phyloP scores from a whole-genome alignment of 64 coral and sea anemone genomes.

The Montipora foliosa region DNA sequence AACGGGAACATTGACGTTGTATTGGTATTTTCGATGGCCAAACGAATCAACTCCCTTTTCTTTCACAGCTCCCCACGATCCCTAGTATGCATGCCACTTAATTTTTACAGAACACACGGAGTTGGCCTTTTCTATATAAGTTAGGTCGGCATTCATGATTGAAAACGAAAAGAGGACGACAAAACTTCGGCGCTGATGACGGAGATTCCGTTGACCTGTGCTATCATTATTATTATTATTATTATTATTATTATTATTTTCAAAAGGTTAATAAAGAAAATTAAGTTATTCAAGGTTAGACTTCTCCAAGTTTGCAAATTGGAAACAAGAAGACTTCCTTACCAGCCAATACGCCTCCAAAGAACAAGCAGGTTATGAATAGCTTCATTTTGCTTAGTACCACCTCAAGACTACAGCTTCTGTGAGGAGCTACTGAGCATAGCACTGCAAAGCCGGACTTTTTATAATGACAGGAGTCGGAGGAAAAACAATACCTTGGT shows the following conservation, averaged over 20 bases:
- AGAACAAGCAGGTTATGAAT: neutral
- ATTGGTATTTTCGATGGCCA: too few relatives aligned
- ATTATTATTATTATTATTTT: too few relatives aligned
- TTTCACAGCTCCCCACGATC: too few relatives aligned
- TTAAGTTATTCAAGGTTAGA: neutral
- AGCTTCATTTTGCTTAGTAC: conserved; percentile 18
- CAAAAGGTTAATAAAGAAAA: too few relatives aligned
- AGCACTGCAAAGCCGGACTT: neutral
- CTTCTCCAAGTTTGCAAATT: neutral
- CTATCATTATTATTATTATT: neutral
- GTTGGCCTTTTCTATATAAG: neutral
- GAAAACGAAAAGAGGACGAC: neutral
- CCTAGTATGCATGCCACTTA: neutral
- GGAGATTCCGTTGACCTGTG: neutral
- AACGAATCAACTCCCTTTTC: too few relatives aligned
- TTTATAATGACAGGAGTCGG: conserved; percentile 16
- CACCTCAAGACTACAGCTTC: neutral
- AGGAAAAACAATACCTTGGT: conserved; percentile 7
- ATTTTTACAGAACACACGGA: neutral
- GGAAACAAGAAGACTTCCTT: neutral
- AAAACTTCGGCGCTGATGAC: neutral
- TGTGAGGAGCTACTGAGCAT: conserved; percentile 8
- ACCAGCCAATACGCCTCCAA: conserved; percentile 26
- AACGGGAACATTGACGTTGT: too few relatives aligned
- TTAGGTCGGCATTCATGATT: neutral